phyloP scores from a whole-genome alignment of 2,888 invertebrate genomes.

The Andrena chrysosceles region DNA sequence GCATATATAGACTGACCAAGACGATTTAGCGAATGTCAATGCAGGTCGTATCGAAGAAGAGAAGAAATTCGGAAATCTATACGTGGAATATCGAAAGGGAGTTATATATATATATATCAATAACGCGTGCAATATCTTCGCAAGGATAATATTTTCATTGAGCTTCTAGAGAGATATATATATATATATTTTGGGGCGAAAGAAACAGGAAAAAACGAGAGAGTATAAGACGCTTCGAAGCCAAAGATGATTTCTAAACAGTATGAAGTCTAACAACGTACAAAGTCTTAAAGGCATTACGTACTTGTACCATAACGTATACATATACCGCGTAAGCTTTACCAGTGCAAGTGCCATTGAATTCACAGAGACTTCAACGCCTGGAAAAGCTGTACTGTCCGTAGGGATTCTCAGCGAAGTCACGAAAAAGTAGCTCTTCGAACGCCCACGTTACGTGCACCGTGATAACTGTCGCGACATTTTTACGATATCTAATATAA shows the following conservation, averaged over 20 bases:
- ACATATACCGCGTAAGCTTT: slow-evolving; percentile 61
- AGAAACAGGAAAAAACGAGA: background rate
- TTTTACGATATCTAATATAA: slow-evolving; percentile 22
- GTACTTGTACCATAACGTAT: slow-evolving; percentile 60
- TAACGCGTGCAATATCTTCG: slow-evolving; percentile 33
- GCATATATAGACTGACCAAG: slow-evolving; percentile 57
- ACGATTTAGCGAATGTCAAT: slow-evolving; percentile 38
- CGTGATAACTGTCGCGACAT: slow-evolving; percentile 5
- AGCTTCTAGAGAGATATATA: slow-evolving; percentile 46
- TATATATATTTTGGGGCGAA: slow-evolving; percentile 33
- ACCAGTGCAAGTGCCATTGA: slow-evolving; percentile 68
- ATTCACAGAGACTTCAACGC: slow-evolving; percentile 34
- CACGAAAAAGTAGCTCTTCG: background rate
- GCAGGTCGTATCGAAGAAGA: slow-evolving; percentile 24
- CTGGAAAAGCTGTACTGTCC: slow-evolving; percentile 15
- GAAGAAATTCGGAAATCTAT: background rate
- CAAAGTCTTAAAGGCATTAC: slow-evolving; percentile 69
- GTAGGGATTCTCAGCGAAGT: background rate
- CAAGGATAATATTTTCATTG: slow-evolving; percentile 59
- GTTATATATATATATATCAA: background rate
- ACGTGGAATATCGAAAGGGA: background rate
- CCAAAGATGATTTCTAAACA: slow-evolving; percentile 62
- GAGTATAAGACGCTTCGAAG: slow-evolving; percentile 60
- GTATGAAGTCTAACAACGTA: slow-evolving; percentile 59
- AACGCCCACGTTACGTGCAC: slow-evolving; percentile 23